A percentile compares a stretch with the other conserved stretches of the same genome.
Evolutionary conservation across 2,888 invertebrate species (phyloP).

Genomic region (Archips xylosteana): DNA sequence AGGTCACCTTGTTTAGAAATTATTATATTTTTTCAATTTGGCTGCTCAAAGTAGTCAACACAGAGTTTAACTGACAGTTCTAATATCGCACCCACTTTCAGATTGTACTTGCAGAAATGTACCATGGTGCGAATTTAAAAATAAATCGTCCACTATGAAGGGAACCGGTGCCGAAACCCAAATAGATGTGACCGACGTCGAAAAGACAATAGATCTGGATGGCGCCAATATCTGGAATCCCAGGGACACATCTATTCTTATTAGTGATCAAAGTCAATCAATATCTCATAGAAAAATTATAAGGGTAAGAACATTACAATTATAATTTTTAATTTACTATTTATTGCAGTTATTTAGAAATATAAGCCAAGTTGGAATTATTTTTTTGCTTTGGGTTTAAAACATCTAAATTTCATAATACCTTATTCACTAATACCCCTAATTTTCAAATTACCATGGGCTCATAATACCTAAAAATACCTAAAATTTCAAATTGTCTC

Average conservation of each 20-base stretch:
- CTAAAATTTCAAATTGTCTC: no score
- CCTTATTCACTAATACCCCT: no score
- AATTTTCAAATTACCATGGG: no score
- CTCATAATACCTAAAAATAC: no score
- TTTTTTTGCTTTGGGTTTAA: no score
- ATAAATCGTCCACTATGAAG: conserved; percentile 43
- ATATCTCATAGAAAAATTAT: conserved; percentile 72
- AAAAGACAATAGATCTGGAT: conserved; percentile 42
- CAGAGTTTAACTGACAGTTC: neutral
- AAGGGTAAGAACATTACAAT: conserved; percentile 60
- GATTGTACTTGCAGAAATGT: conserved; percentile 16
- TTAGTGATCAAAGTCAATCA: conserved; percentile 51
- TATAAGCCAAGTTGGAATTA: no score
- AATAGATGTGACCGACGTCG: conserved; percentile 46
- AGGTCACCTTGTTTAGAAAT: conserved; percentile 10
- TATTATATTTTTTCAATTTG: neutral
- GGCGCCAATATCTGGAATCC: conserved; percentile 51
- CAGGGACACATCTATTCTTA: conserved; percentile 45
- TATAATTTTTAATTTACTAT: no score
- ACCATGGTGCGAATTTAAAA: conserved; percentile 25
- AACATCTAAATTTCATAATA: no score
- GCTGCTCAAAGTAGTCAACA: conserved; percentile 5
- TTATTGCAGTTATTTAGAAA: no score
- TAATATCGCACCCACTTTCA: conserved; percentile 27
- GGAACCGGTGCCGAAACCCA: conserved; percentile 47